Conservation (phyloP, 53 echinoderm and acorn worm species). For the Antedon mediterranea region DNA sequence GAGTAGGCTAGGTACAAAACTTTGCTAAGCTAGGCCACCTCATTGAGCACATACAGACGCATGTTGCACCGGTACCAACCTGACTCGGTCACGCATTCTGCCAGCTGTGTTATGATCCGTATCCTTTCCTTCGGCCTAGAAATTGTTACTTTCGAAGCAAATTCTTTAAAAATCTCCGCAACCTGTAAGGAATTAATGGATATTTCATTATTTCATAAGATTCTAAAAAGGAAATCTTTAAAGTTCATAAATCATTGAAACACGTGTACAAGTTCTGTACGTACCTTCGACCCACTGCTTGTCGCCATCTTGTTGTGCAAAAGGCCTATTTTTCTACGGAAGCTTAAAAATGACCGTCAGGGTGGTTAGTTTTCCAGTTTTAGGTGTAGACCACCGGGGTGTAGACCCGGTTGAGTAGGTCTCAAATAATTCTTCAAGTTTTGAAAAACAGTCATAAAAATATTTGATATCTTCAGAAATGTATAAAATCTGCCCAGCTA, state of each 20-base stretch:
- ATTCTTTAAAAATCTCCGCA: constrained; percentile 36
- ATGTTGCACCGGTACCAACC: constrained; percentile 4
- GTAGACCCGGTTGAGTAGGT: no score
- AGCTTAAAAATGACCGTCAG: no score
- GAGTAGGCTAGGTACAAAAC: no score
- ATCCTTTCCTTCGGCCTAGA: constrained; percentile 52
- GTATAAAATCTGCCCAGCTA: no score
- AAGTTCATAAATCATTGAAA: neutral
- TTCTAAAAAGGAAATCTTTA: neutral
- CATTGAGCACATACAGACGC: no score
- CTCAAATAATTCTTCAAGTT: no score
- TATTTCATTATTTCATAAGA: neutral
- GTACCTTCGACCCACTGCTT: neutral
- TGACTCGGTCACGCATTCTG: constrained; percentile 5
- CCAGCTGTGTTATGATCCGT: constrained; percentile 25
- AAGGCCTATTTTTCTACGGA: neutral
- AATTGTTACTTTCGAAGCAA: constrained; percentile 47
- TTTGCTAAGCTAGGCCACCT: no score
- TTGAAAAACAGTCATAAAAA: no score
- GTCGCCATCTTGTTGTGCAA: neutral
- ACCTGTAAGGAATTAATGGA: constrained; percentile 15
- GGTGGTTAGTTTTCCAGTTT: no score
- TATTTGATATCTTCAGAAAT: no score
- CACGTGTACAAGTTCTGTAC: neutral
- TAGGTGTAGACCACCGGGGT: no score